A percentile compares a stretch with the other conserved stretches of the same genome.
phyloP scores from a whole-genome alignment of 2,113 vertebrate species.

The Heterochromis multidens region DNA sequence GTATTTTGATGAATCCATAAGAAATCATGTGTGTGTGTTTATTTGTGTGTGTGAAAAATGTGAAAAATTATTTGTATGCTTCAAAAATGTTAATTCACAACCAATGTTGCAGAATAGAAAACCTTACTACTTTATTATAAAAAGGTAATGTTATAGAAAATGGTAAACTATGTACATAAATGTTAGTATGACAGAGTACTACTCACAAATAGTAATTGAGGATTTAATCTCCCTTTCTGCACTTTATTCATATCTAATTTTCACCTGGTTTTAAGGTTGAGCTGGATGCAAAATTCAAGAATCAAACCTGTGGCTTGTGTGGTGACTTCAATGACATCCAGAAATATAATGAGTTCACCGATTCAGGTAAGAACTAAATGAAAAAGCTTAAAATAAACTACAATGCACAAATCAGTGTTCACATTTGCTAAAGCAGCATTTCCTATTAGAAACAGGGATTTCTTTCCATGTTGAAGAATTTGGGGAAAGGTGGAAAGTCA shows the following conservation, averaged over 20 bases:
- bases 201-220: not conserved
- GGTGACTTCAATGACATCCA: conserved; percentile 76
- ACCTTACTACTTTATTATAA: too few relatives aligned
- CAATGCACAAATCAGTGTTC: not conserved
- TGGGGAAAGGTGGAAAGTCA: conserved; percentile 77
- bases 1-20: too few relatives aligned
- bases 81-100: too few relatives aligned
- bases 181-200: not conserved
- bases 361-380: conserved; percentile 45
- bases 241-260: not conserved
- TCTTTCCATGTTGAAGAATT: conserved; percentile 61
- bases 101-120: too few relatives aligned
- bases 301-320: conserved; percentile 77
- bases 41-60: too few relatives aligned
- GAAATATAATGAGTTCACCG: conserved; percentile 55
- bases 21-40: not conserved
- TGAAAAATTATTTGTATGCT: too few relatives aligned
- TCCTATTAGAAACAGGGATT: not conserved
- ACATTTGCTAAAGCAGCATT: not conserved
- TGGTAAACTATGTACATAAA: too few relatives aligned
- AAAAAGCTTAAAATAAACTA: not conserved
- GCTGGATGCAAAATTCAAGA: conserved; percentile 63
- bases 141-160: too few relatives aligned
- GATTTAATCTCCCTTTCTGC: not conserved
- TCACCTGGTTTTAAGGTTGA: conserved; percentile 64